These are phyloP conservation scores for Vidua macroura DNA, from an alignment of 2,113 vertebrate genomes.

Conservation along the genomic window DNA sequence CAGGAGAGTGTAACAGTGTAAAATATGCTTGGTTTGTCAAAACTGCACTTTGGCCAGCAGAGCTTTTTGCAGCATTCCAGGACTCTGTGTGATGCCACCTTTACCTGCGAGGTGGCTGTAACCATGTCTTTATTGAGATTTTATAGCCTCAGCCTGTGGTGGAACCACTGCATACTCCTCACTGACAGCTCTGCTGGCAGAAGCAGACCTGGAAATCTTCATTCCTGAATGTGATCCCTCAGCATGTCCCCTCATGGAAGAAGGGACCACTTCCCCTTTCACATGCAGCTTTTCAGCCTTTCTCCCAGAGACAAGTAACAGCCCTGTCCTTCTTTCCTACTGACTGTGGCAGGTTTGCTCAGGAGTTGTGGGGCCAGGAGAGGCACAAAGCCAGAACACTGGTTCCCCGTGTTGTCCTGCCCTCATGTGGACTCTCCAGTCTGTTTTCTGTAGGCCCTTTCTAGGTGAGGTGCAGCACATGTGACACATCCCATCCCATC, in stretches of 20 bases:
- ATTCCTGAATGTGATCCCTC: neutral
- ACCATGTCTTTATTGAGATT: neutral
- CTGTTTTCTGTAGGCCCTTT: neutral
- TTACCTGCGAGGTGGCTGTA: neutral
- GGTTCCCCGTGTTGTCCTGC: neutral
- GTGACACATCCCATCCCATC: neutral
- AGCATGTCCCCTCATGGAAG: neutral
- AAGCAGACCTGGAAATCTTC: neutral
- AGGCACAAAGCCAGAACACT: neutral
- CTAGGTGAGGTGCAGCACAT: rapidly evolving
- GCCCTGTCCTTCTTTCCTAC: neutral
- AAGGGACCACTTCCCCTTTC: neutral
- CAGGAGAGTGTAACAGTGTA: neutral
- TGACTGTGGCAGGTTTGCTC: neutral
- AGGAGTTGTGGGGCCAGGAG: neutral
- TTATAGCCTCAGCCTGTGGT: neutral
- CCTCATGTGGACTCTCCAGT: neutral
- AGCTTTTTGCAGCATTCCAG: neutral
- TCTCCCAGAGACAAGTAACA: neutral
- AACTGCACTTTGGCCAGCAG: neutral
- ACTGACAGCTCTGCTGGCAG: neutral
- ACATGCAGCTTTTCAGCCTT: neutral
- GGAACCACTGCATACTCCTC: neutral
- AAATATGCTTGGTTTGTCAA: neutral
- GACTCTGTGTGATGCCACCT: neutral